These are phyloP conservation scores for Oriolus oriolus DNA, from an alignment of 2,113 vertebrate species.

Conservation along the genomic window DNA sequence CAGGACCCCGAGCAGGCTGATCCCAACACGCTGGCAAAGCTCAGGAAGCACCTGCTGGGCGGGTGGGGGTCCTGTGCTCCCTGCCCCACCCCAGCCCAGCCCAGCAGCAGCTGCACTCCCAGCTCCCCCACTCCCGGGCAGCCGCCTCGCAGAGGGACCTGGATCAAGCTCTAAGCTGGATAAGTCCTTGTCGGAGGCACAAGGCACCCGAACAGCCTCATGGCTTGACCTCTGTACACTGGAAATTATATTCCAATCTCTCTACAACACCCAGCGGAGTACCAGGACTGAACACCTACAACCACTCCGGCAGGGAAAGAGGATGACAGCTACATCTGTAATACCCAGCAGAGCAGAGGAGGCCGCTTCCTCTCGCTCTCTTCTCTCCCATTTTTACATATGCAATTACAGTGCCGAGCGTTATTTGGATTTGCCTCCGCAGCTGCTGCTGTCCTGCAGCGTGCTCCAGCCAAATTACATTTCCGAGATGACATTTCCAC, in stretches of 20 bases:
- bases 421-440: constrained; percentile 8
- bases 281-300: background rate
- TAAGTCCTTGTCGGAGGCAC: background rate
- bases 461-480: background rate
- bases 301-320: background rate
- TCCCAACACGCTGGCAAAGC: fast-evolving
- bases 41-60: background rate
- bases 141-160: fast-evolving
- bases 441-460: constrained; percentile 5
- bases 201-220: fast-evolving
- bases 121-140: fast-evolving
- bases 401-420: background rate
- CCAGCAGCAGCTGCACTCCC: fast-evolving
- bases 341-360: constrained; percentile 7
- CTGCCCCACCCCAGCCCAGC: fast-evolving
- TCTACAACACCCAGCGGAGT: background rate
- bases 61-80: background rate
- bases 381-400: background rate
- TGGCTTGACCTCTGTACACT: background rate
- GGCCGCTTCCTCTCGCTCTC: background rate
- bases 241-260: background rate
- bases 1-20: fast-evolving
- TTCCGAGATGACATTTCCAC: background rate
- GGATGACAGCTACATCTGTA: constrained; percentile 30
- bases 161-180: background rate